These are phyloP conservation scores for Orthonevra nobilis DNA, from an alignment of 2,888 invertebrate species.

Conservation along the genomic window DNA sequence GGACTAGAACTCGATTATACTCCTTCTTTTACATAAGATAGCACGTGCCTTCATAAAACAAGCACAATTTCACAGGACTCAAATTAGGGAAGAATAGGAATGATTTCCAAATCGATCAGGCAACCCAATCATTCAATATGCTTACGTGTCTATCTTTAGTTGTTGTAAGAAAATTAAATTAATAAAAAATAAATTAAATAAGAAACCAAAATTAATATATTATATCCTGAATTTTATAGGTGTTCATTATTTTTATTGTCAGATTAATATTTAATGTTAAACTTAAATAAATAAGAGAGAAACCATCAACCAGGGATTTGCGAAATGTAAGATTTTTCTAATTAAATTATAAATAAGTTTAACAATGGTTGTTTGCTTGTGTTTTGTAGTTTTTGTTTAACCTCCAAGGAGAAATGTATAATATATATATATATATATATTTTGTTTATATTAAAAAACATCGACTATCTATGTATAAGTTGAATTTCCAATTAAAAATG, in stretches of 20 bases:
- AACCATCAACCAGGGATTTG: conserved; percentile 15
- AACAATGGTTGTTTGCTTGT: no score
- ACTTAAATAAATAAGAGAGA: conserved; percentile 24
- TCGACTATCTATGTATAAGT: conserved; percentile 54
- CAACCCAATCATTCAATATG: no score
- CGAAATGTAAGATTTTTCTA: neutral
- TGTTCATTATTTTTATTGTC: conserved; percentile 58
- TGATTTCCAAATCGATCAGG: no score
- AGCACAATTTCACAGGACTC: no score
- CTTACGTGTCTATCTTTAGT: no score
- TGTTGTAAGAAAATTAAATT: no score
- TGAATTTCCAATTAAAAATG: conserved; percentile 5
- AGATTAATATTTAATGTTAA: conserved; percentile 52
- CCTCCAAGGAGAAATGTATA: conserved; percentile 6
- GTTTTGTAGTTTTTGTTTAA: neutral
- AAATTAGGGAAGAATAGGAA: no score
- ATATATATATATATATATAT: neutral
- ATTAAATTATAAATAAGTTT: neutral
- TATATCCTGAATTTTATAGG: no score
- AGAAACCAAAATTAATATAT: neutral
- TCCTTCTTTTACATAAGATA: no score
- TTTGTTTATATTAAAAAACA: conserved; percentile 33
- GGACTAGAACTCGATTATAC: neutral
- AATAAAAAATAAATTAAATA: neutral
- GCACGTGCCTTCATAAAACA: no score